Evolutionary conservation across 30 jellyfish, hydroid and myxozoan genomes (phyloP).

Genomic region (Mastigias papua): DNA sequence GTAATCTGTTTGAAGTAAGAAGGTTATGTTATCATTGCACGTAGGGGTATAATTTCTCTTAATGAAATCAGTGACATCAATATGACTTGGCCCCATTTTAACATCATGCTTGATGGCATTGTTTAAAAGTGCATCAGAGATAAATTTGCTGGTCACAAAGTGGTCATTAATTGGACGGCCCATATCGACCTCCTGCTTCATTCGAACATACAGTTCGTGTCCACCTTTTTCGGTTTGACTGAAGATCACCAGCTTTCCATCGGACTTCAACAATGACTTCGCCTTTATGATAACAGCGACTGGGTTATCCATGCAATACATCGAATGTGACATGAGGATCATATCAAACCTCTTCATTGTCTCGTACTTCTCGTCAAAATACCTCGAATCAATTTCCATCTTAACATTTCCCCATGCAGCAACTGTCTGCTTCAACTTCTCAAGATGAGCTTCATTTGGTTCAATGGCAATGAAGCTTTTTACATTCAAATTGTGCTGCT

Average conservation of each 20-base stretch:
- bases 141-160: conserved; percentile 5
- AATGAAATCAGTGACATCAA: conserved; percentile 44
- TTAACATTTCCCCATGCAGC: conserved; percentile 29
- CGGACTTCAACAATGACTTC: conserved; percentile 18
- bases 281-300: conserved; percentile 6
- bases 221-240: conserved; percentile 19
- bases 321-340: conserved; percentile 59
- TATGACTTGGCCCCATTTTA: conserved; percentile 18
- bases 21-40: conserved; percentile 13
- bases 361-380: conserved; percentile 20
- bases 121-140: conserved; percentile 34
- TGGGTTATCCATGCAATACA: conserved; percentile 39
- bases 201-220: conserved; percentile 4
- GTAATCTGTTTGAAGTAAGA: conserved; percentile 20
- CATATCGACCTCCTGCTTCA: conserved; percentile 1
- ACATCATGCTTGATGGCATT: conserved; percentile 13
- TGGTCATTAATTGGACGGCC: conserved; percentile 32
- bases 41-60: neutral
- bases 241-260: neutral
- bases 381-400: conserved; percentile 1
- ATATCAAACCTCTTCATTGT: conserved; percentile 40
- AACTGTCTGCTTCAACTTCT: conserved; percentile 12
- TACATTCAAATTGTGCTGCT: conserved; percentile 13
- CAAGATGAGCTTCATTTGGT: conserved; percentile 42
- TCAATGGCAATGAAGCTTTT: conserved; percentile 38